A percentile compares a stretch with the other conserved stretches of the same genome.
phyloP scores from a whole-genome alignment of 2,797 vertebrate genomes.

The Pteropus rufus region DNA sequence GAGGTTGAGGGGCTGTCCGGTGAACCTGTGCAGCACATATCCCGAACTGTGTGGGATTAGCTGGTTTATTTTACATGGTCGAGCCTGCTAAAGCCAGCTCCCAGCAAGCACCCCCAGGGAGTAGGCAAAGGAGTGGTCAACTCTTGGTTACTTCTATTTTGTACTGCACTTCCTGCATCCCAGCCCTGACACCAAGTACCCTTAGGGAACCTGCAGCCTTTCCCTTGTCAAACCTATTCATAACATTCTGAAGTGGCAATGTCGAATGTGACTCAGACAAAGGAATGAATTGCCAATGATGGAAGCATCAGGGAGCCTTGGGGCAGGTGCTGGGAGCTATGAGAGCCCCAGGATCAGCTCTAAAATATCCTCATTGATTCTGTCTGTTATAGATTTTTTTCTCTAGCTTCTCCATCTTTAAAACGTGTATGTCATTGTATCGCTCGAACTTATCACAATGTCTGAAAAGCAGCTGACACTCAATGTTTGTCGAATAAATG shows the following conservation, averaged over 20 bases:
- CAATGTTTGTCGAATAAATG: background rate
- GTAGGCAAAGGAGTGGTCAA: background rate
- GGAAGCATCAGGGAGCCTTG: background rate
- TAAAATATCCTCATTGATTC: background rate
- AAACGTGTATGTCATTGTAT: background rate
- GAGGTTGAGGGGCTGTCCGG: conserved; percentile 56
- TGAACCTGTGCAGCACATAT: background rate
- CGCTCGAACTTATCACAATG: background rate
- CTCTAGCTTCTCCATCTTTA: background rate
- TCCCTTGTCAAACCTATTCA: background rate
- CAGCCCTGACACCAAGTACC: background rate
- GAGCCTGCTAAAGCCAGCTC: background rate
- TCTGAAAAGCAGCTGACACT: background rate
- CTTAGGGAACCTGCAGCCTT: background rate
- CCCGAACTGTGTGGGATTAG: background rate
- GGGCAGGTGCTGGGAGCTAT: background rate
- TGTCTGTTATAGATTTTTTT: background rate
- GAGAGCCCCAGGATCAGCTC: background rate
- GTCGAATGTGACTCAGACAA: background rate
- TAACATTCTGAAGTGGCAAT: background rate
- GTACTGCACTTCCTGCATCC: background rate
- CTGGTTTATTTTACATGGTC: background rate
- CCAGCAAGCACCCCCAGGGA: background rate
- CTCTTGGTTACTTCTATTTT: background rate
- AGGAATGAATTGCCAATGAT: background rate